phyloP scores from a whole-genome alignment of 2,113 vertebrate species.

The Tragelaphus imberbis region DNA sequence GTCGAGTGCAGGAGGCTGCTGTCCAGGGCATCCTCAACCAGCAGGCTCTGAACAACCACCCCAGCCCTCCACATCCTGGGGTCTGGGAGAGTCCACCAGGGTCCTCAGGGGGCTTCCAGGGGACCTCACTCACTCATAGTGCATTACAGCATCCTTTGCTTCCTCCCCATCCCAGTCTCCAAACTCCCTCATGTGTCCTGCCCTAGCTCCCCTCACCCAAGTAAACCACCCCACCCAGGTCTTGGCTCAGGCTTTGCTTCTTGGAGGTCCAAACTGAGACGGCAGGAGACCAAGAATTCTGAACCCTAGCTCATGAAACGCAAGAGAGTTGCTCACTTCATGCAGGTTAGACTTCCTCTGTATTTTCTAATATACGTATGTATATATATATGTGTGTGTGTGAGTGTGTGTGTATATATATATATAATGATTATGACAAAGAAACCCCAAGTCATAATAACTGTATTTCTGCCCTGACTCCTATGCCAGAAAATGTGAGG shows the following conservation, averaged over 20 bases:
- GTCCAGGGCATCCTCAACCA: background rate
- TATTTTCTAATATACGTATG: background rate
- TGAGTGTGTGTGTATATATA: background rate
- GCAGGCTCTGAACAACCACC: background rate
- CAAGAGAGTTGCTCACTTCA: background rate
- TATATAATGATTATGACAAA: background rate
- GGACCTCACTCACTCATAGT: fast-evolving
- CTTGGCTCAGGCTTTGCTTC: background rate
- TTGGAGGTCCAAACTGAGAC: background rate
- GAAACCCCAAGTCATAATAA: background rate
- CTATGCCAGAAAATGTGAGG: background rate
- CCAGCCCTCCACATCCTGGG: background rate
- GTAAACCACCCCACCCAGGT: background rate
- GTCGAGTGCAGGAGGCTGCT: background rate
- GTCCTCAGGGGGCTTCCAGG: background rate
- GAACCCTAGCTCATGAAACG: background rate
- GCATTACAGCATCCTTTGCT: background rate
- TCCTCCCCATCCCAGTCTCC: background rate
- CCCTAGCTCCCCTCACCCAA: background rate
- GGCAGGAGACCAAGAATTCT: background rate
- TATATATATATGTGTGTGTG: background rate
- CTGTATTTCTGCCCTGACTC: background rate
- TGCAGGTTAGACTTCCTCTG: background rate
- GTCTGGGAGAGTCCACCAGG: background rate
- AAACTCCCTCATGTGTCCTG: background rate